Conservation (phyloP, 2,113 vertebrate genomes). For the Steatornis caripensis region DNA sequence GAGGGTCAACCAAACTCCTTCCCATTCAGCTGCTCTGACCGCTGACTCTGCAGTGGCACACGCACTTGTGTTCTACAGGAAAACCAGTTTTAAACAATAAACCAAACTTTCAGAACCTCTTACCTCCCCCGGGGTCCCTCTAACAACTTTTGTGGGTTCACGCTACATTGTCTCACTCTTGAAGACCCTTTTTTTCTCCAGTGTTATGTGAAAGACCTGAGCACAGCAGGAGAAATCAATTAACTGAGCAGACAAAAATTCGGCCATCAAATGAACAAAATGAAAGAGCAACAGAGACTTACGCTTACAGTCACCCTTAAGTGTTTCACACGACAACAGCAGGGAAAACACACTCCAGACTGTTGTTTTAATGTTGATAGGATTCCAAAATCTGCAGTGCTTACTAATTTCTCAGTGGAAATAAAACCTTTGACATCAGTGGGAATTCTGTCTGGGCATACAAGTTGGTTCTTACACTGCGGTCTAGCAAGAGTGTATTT, state of each 20-base stretch:
- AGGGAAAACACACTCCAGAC: constrained; percentile 45
- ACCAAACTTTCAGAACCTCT: neutral
- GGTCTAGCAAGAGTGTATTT: neutral
- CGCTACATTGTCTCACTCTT: neutral
- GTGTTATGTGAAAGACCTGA: neutral
- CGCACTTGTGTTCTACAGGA: neutral
- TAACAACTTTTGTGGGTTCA: neutral
- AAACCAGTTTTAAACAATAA: neutral
- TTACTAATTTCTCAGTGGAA: constrained; percentile 36
- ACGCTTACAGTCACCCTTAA: constrained; percentile 15
- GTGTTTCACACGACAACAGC: constrained; percentile 36
- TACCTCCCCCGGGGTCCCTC: neutral
- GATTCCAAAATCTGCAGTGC: constrained; percentile 21
- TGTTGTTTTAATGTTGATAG: constrained; percentile 52
- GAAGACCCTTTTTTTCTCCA: neutral
- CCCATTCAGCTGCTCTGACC: neutral
- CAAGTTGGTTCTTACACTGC: neutral
- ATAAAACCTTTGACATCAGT: constrained; percentile 31
- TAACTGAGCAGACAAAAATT: constrained; percentile 17
- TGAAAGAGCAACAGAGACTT: constrained; percentile 7
- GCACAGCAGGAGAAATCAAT: constrained; percentile 49
- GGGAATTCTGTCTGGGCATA: constrained; percentile 15
- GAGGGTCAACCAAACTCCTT: neutral
- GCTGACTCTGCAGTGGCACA: neutral
- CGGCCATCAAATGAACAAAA: constrained; percentile 54